These are phyloP conservation scores for Pseudochaenichthys georgianus DNA, from an alignment of 2,797 vertebrate species.

Conservation along the genomic window DNA sequence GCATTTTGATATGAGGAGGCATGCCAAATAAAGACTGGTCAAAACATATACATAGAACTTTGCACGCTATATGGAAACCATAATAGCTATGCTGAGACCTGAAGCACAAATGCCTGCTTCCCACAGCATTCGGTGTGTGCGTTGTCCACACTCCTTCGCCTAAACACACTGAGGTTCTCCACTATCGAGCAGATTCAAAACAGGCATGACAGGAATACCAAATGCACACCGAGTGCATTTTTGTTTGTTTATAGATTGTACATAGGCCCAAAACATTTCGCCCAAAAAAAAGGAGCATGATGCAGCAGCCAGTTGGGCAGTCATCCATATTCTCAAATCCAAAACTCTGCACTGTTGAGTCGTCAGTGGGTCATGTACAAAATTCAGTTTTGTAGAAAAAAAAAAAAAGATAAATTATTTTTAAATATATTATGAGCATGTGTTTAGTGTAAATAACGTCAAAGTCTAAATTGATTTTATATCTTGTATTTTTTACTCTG, in stretches of 20 bases:
- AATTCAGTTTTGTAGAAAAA: slow-evolving; percentile 84
- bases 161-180: slow-evolving; percentile 62
- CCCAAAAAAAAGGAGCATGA: slow-evolving; percentile 61
- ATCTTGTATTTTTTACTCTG: slow-evolving; percentile 81
- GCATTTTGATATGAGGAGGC: slow-evolving; percentile 81
- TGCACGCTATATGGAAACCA: slow-evolving; percentile 87
- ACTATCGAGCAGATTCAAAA: slow-evolving; percentile 68
- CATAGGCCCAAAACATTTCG: slow-evolving; percentile 56
- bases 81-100: slow-evolving; percentile 84
- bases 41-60: slow-evolving; percentile 85
- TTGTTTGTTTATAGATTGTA: slow-evolving; percentile 76
- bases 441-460: slow-evolving; percentile 87
- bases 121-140: slow-evolving; percentile 76
- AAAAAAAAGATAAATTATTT: slow-evolving; percentile 87
- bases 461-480: slow-evolving; percentile 86
- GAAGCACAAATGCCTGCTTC: slow-evolving; percentile 78
- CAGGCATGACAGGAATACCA: slow-evolving; percentile 70
- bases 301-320: slow-evolving; percentile 56
- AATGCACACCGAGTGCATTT: slow-evolving; percentile 66
- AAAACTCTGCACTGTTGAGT: slow-evolving; percentile 78
- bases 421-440: slow-evolving; percentile 86
- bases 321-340: slow-evolving; percentile 65
- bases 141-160: slow-evolving; percentile 47
- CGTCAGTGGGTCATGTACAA: slow-evolving; percentile 82
- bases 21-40: slow-evolving; percentile 83